Base-by-base conservation (phyloP, 2,113 vertebrate species). In the Echinops telfairi region DNA sequence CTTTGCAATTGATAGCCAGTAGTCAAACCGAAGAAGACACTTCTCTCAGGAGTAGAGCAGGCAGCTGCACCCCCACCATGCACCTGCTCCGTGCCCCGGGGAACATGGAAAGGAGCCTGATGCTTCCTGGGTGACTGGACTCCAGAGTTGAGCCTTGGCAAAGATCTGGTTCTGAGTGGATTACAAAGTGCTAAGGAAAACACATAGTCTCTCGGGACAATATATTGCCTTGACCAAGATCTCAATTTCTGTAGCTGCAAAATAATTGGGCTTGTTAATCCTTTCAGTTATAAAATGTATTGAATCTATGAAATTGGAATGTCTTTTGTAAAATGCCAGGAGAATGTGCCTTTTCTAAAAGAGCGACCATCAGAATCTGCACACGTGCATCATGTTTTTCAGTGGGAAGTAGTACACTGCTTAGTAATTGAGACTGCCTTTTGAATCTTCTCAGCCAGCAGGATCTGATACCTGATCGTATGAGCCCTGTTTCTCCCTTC, bases 401-500 rank as follows among this genome's bases (percentile, higher is more conserved):
- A 78, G 93, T 8, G 11, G 68, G 86, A 93, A 84, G 83, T 43
- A 60, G 19, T 60, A 57, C 53, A 25, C 22, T 60, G 76, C 3
- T 0, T 68, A 62, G 92, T 93, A 71, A 94, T 29, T 77, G 82
- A 82, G 76, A 84, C 68, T 87, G 88, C 77, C 66, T 87, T 93
- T 92, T 93, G 94, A 86, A 91, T 93, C 88, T 90, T 93, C 93
- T 79, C 73, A 94, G 76, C 90, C 90, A 94, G 88, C 76, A 92
- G 88, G 83, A 83, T 68, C 83, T 96, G 92, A 93, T 88, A 89
- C 64, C 81, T 89, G 93, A 88, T 89, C 60, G 0, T 62, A 62
- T 79, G 90, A 58, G 29, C 83, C 68, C 89, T 94, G 94, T 88
- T 93, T 78, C 90, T 78, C 86, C 81, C 93, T 77, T 89, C 86